phyloP scores from a whole-genome alignment of 2,113 vertebrate species.

The Noturus placidus region DNA sequence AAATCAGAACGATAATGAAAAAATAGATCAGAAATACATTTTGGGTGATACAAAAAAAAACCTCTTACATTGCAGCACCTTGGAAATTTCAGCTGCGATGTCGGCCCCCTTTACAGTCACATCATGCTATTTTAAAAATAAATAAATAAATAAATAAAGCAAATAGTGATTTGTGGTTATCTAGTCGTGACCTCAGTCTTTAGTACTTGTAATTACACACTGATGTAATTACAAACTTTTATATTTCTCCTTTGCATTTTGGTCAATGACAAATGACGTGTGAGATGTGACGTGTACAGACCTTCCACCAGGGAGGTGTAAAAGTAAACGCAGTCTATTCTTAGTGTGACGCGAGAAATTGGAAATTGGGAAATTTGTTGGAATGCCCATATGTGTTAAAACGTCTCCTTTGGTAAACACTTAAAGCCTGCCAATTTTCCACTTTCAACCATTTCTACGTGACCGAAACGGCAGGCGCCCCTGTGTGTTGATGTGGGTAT shows the following conservation, averaged over 20 bases:
- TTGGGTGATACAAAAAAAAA: neutral
- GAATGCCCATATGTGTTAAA: slow-evolving; percentile 5
- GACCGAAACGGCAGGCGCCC: slow-evolving; percentile 53
- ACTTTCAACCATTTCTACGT: slow-evolving; percentile 48
- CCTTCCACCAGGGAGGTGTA: neutral
- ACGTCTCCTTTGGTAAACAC: neutral
- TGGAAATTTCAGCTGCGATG: neutral
- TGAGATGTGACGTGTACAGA: neutral
- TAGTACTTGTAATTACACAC: neutral
- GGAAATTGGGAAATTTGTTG: neutral
- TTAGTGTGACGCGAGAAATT: neutral
- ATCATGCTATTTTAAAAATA: neutral
- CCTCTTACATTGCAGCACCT: neutral
- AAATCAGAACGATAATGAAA: neutral
- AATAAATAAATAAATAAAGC: neutral
- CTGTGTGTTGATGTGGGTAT: slow-evolving; percentile 66
- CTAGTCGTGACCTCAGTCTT: no score
- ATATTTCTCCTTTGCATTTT: neutral
- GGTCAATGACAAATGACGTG: neutral
- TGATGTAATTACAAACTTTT: neutral
- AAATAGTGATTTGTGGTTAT: no score
- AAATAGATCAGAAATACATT: neutral
- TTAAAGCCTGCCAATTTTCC: neutral
- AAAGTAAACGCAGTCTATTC: neutral
- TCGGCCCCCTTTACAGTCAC: neutral